Percentiles rank a stretch among this genome's conserved stretches.
These are phyloP conservation scores for Poecile atricapillus DNA, from an alignment of 2,113 vertebrate genomes.

Conservation along the genomic window DNA sequence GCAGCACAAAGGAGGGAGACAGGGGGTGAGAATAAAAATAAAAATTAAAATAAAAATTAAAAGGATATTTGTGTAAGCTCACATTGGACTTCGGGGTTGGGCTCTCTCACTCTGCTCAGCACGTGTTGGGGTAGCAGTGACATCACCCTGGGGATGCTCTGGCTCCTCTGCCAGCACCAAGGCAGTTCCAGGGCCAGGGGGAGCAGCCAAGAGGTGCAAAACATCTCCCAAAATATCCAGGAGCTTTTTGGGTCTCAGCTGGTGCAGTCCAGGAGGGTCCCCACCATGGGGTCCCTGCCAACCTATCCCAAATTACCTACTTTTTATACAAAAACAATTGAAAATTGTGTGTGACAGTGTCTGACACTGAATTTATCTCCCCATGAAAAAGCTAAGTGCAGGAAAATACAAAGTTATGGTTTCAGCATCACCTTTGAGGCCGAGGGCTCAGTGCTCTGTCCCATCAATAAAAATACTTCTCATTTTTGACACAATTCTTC, in stretches of 20 bases:
- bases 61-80: background rate
- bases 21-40: too few relatives aligned
- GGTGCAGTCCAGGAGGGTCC: background rate
- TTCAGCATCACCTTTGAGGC: background rate
- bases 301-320: background rate
- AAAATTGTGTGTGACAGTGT: background rate
- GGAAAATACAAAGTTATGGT: background rate
- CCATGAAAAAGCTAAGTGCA: background rate
- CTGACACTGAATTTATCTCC: background rate
- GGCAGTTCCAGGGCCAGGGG: background rate
- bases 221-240: fast-evolving
- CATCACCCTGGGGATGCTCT: background rate
- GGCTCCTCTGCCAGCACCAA: background rate
- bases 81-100: background rate
- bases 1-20: background rate
- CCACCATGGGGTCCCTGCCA: fast-evolving
- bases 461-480: constrained; percentile 28
- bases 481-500: constrained; percentile 41
- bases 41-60: background rate
- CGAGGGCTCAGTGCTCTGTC: background rate
- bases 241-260: background rate
- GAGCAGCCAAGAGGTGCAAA: background rate
- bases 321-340: background rate
- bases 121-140: background rate
- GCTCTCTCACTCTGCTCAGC: background rate